Evolutionary conservation across 2,888 invertebrate genomes (phyloP), one percentile per base, ranked within the genome.

Genomic region (Pteria penguin): DNA sequence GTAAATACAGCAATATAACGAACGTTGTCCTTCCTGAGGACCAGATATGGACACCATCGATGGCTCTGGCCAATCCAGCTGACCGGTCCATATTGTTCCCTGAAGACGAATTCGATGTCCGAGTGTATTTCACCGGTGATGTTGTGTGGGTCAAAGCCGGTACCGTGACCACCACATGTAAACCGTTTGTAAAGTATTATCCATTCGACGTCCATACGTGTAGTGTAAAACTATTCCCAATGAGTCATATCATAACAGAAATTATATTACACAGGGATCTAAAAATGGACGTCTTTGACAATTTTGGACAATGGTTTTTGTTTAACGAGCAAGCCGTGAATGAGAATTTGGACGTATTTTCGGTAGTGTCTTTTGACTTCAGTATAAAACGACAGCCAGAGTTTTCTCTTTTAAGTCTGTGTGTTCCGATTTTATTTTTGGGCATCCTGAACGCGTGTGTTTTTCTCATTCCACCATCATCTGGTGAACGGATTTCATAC

Each of bases 401-500:
- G 33, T 74, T 74, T 33, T 61, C 68, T 26, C 31, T 74, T 31
- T 33, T 74, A 14, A 74, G 62, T 54, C 36, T 68, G 14, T 66
- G 65, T 29, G 26, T 74, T 22, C 74, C 74, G 24, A 74, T 74
- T 33, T 24, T 74, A 5, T 68, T 68, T 32, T 55, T 74, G 14
- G 68, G 74, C 18, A 18, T 74, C 27, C 62, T 74, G 4, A 74
- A 74, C 27, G 61, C 68, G 4, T 74, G 67, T 62, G 74, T 68
- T 18, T 74, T 74, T 55, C 29, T 62, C 18, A 54, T 74, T 14
- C 74, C 74, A 18, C 68, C 74, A 22, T 60, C 58, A 22, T 68
- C 52, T 5, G 74, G 74, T n/a, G 74, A 74, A 61, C 60, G 74
- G 24, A 68, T 74, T 24, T 68, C 74, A 1, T 74, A 66, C 31